Evolutionary conservation across 1,140 invertebrate genomes (phyloP), one percentile per base, ranked within the genome.

Genomic region (Drosophila saltans): DNA sequence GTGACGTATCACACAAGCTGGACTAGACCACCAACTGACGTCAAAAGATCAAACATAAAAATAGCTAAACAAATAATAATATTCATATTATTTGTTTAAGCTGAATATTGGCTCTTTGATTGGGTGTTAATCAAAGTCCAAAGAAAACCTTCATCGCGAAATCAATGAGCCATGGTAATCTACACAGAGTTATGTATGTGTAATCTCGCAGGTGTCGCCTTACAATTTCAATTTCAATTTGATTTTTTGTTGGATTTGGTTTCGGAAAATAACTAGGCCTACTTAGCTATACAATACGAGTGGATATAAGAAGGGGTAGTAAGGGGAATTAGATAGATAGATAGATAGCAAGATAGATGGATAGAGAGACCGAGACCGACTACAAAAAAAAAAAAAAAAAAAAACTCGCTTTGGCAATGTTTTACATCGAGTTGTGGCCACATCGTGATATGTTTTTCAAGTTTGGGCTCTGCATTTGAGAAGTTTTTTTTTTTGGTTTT

Each of bases 401-500:
- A 16, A 16, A 63, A 76, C 66, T 30, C 40, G 72, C 76, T 79
- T 74, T 65, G 33, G 7, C 63, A 74, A 65, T 70, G 36, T 43
- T 60, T 69, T 52, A 52, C 45, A 52, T 10, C 24, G 45, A 52
- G 55, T 28, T 39, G 56, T 57, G 39, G 36, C 57, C 36, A 40
- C 60, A 63, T 11, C 41, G 65, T 59, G 65, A 69, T 81, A 72
- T 72, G 72, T 55, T 74, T 78, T 86, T 81, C 82, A 69, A 70
- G 74, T 85, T 84, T 78, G 68, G 68, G 67, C 30, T 70, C 39
- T 40, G 67, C 69, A 74, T 62, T 69, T 69, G 52, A 77, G 69
- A 85, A 80, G 72, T 69, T 56, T 76, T 59, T 30, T 30, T 36
- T 36, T 36, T 36, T 36, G 1, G 1, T 36, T 36, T 36, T 36